Base-by-base conservation (phyloP, 2,797 vertebrate genomes). In the Pipistrellus pygmaeus region DNA sequence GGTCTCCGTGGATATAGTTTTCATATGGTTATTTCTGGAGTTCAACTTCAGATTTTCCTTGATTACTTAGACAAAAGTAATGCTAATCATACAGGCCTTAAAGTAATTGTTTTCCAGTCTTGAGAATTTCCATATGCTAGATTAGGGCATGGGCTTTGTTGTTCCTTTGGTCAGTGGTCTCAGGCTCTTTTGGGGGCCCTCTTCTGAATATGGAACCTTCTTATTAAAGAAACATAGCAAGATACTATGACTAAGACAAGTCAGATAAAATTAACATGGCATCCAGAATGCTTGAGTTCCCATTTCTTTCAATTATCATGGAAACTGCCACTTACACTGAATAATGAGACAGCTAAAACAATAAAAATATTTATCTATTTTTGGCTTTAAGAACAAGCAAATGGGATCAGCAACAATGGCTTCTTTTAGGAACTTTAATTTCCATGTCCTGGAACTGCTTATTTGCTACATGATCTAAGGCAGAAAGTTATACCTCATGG, bases 381-480 rank as follows among this genome's bases (percentile, higher is more conserved):
- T 23, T 96, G 62, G 51, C 11, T 9, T 46, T 71, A 20, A 76
- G 64, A 88, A 93, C n/a, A 93, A 77, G 8, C 35, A 69, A 87
- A 71, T 84, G 35, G 44, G 25, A 51, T 81, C 53, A 69, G 55
- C 32, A 38, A 77, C 60, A 76, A 55, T 93, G 81, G 35, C 41
- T 96, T 93, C 69, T 96, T 87, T 94, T 80, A 76, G 86, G 84
- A 91, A 93, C 83, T 27, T 82, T 85, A 91, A 83, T 93, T 95
- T 95, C 73, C 35, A 12, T 75, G 60, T 92, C 68, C 71, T 93
- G 53, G 44, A 95, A 93, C 83, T 46, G 0, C 4, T 88, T 91
- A 55, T 84, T 98, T 69, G 78, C 90, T 93, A 90, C 53, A 94
- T 86, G 95, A 94, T 87, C 21, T 92, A 96, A 96, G 18, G 32